phyloP scores from a whole-genome alignment of 2,113 vertebrate genomes.

The Dinomys branickii region DNA sequence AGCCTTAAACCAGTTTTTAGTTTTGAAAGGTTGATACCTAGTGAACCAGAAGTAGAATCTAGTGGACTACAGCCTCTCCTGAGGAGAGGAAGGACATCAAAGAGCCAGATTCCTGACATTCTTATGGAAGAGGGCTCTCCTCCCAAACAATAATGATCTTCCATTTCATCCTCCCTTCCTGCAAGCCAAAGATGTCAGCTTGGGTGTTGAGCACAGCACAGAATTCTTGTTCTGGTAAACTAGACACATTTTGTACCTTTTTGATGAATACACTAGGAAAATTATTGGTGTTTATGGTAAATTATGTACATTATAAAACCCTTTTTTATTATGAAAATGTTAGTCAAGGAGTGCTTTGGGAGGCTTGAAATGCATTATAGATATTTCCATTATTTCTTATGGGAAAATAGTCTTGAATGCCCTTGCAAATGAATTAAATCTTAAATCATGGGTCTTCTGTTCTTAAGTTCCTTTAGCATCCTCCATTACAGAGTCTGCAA shows the following conservation, averaged over 20 bases:
- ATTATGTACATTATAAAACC: background rate
- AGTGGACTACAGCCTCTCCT: background rate
- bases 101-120: background rate
- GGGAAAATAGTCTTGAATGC: background rate
- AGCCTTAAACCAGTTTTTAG: background rate
- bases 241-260: background rate
- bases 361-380: background rate
- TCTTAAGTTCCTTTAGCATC: background rate
- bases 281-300: background rate
- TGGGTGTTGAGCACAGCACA: background rate
- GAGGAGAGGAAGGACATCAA: background rate
- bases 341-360: background rate
- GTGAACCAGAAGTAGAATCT: background rate
- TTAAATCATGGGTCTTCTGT: background rate
- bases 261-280: background rate
- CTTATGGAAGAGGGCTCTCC: background rate
- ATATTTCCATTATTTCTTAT: background rate
- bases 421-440: background rate
- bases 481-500: background rate
- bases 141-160: background rate
- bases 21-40: background rate
- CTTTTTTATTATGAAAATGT: background rate
- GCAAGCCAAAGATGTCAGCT: background rate
- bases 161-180: background rate
- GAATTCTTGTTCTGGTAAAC: background rate